Evolutionary conservation across 2,888 invertebrate genomes (phyloP), one percentile per base, ranked within the genome.

Genomic region (Parascotia fuliginaria): DNA sequence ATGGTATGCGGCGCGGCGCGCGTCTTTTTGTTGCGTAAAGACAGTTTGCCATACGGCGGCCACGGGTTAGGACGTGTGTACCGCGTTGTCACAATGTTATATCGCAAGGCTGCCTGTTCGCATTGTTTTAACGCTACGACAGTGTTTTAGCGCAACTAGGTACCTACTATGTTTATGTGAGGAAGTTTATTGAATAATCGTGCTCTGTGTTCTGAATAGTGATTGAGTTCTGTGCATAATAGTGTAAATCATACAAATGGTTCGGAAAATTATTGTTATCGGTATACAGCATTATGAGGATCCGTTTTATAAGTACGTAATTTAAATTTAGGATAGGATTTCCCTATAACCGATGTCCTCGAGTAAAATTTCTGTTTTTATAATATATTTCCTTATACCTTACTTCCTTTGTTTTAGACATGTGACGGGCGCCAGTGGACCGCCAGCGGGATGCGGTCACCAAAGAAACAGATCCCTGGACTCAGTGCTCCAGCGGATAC

Each of bases 391-490:
- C 48, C 63, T 72, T 48, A 76, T 47, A 49, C 60, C 9, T 60
- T 9, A 59, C 69, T 67, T 74, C 71, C 53, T 75, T 86, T 90
- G 86, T 87, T 74, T 29, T 80, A 92, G 92, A 76, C 89, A 92
- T 85, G 89, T 91, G 89, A 89, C 88, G 76, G 85, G 85, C 42
- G 77, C 83, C 28, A 86, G 75, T 51, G 89, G 89, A 79, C 90
- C 90, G 83, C 88, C 90, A 40, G 83, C 89, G 57, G 91, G 89
- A 88, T 90, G 95, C 63, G 94, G 95, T 74, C 96, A 97, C 83
- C 97, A 97, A 88, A 94, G 97, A 73, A 97, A 97, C 92, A 95
- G 97, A 65, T 97, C 97, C 81, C 92, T 97, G 83, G 97, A 98
- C 85, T 97, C 97, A 50, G 97, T 97, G 54, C 93, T 97, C 61